A percentile compares a stretch with the other conserved stretches of the same genome.
Conservation (phyloP, 2,113 vertebrate genomes). For the Falco punctatus region DNA sequence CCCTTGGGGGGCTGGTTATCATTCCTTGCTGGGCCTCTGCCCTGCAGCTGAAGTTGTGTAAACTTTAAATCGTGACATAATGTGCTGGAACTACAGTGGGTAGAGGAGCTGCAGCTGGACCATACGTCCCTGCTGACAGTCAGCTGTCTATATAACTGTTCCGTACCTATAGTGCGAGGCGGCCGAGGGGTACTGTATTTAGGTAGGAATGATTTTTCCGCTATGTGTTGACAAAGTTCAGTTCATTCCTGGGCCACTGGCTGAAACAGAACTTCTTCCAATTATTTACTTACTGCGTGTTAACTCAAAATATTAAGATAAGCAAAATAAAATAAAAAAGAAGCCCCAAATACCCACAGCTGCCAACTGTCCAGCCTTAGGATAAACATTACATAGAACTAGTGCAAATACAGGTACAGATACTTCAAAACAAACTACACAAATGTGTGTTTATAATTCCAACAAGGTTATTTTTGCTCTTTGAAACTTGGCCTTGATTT, state of each 20-base stretch:
- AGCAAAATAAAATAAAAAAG: neutral
- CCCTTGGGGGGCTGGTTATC: neutral
- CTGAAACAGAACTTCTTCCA: neutral
- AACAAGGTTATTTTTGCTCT: neutral
- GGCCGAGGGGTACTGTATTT: neutral
- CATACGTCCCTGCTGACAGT: neutral
- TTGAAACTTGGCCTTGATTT: slow-evolving; percentile 7
- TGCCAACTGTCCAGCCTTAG: neutral
- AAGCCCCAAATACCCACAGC: neutral
- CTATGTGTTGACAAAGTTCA: neutral
- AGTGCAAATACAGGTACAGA: neutral
- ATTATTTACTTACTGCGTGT: neutral
- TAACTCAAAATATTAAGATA: slow-evolving; percentile 19
- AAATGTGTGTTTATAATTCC: neutral
- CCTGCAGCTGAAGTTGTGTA: slow-evolving; percentile 37
- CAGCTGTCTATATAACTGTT: neutral
- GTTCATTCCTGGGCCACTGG: neutral
- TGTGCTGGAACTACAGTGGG: neutral
- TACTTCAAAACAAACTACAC: slow-evolving; percentile 5
- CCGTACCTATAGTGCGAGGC: rapidly evolving
- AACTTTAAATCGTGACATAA: slow-evolving; percentile 34
- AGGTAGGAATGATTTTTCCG: neutral
- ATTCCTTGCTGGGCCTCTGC: neutral
- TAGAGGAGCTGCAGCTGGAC: neutral
- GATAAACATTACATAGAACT: neutral